Evolutionary conservation across 1,140 invertebrate species (phyloP).

Genomic region (Zaprionus inermis): DNA sequence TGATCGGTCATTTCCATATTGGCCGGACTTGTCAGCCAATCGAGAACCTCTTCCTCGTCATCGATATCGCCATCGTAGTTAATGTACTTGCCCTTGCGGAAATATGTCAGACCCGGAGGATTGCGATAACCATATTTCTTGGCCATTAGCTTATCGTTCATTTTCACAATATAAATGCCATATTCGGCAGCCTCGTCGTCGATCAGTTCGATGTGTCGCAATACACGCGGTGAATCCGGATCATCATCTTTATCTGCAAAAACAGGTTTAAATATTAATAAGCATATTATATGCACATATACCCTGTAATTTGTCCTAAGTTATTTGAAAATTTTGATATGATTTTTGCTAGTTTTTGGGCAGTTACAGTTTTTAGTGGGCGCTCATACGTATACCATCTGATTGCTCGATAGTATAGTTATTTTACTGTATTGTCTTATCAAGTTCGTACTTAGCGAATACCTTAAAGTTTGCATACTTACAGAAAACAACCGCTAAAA

Average conservation of each 20-base stretch:
- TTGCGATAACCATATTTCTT: conserved; percentile 96
- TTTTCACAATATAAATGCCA: conserved; percentile 96
- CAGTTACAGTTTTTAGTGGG: conserved; percentile 84
- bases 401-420: conserved; percentile 3
- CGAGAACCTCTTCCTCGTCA: conserved; percentile 96
- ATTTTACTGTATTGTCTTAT: conserved; percentile 6
- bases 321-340: conserved; percentile 10
- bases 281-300: background rate
- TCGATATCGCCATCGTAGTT: conserved; percentile 97
- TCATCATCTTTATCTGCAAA: conserved; percentile 92
- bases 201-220: conserved; percentile 94
- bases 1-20: conserved; percentile 97
- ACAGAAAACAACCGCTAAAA: conserved; percentile 97
- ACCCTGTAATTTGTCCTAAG: background rate
- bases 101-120: conserved; percentile 95
- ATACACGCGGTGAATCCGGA: conserved; percentile 89
- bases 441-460: conserved; percentile 42
- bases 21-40: conserved; percentile 96
- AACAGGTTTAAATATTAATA: background rate
- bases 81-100: conserved; percentile 94
- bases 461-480: conserved; percentile 85
- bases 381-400: conserved; percentile 42
- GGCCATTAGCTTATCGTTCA: conserved; percentile 95
- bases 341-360: conserved; percentile 50
- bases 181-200: conserved; percentile 96